A percentile compares a stretch with the other conserved stretches of the same genome.
These are phyloP conservation scores for Emesis furor DNA, from an alignment of 2,888 invertebrate species.

Conservation along the genomic window DNA sequence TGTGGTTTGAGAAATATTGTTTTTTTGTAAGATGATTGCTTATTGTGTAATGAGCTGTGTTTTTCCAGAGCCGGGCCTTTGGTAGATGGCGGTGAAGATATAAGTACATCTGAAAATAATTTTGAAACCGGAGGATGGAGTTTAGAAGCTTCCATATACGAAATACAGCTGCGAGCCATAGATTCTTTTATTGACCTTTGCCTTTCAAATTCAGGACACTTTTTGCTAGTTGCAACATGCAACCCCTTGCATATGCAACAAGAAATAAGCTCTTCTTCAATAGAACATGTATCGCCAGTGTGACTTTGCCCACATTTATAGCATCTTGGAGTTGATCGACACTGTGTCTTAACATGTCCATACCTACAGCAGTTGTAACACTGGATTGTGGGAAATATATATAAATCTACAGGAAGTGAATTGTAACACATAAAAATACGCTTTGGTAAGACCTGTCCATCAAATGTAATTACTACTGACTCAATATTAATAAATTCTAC, in stretches of 20 bases:
- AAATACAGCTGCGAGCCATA: slow-evolving; percentile 44
- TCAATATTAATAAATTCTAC: background rate
- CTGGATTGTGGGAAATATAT: slow-evolving; percentile 55
- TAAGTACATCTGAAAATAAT: slow-evolving; percentile 5
- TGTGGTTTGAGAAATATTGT: no score
- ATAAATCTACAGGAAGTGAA: slow-evolving; percentile 42
- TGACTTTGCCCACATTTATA: slow-evolving; percentile 48
- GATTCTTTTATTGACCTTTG: slow-evolving; percentile 45
- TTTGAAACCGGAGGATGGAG: background rate
- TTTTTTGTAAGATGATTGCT: no score
- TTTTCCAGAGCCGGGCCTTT: no score
- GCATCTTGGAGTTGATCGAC: slow-evolving; percentile 46
- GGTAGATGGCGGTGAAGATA: no score
- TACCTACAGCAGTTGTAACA: slow-evolving; percentile 51
- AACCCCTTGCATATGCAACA: slow-evolving; percentile 42
- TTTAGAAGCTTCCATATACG: slow-evolving; percentile 18
- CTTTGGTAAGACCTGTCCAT: no score
- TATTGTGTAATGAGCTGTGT: no score
- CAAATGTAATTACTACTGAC: background rate
- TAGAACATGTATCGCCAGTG: slow-evolving; percentile 33
- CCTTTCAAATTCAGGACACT: slow-evolving; percentile 44
- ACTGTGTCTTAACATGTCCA: slow-evolving; percentile 51
- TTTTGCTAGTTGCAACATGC: slow-evolving; percentile 35
- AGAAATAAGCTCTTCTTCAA: slow-evolving; percentile 27
- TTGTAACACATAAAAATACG: no score